These are phyloP conservation scores for Dicrurus megarhynchus DNA, from an alignment of 2,113 vertebrate genomes.

Conservation along the genomic window DNA sequence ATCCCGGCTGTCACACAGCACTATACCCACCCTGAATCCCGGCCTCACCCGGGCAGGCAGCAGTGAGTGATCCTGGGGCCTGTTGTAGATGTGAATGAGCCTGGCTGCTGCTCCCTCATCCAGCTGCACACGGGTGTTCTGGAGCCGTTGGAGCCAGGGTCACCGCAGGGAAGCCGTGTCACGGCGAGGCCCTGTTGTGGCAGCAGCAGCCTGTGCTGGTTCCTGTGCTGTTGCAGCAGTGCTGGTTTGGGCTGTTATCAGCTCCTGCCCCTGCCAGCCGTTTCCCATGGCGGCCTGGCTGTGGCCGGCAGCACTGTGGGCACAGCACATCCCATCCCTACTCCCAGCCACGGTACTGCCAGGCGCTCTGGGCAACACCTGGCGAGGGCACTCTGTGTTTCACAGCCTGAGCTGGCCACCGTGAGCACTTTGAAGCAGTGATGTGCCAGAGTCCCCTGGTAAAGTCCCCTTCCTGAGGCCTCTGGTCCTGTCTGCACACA, in stretches of 20 bases:
- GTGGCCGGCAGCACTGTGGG: neutral
- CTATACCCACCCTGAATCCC: neutral
- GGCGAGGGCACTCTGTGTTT: accelerated
- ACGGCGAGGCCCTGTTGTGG: accelerated
- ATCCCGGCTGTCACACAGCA: neutral
- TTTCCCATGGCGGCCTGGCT: neutral
- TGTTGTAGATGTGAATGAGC: neutral
- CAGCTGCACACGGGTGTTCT: neutral
- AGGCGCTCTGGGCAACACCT: accelerated
- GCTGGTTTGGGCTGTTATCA: neutral
- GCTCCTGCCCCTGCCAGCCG: neutral
- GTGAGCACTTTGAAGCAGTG: neutral
- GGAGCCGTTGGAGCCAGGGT: neutral
- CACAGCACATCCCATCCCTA: neutral
- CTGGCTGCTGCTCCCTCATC: neutral
- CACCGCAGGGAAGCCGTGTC: accelerated
- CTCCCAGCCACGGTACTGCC: accelerated
- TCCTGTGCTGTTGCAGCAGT: neutral
- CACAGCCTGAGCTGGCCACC: neutral
- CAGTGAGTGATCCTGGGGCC: accelerated
- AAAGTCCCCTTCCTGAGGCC: neutral
- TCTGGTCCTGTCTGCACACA: neutral
- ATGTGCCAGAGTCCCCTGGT: neutral
- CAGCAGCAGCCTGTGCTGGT: neutral
- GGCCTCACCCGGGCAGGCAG: accelerated